Base-by-base conservation (phyloP, 2,888 invertebrate species). In the Apodemia hepburni region DNA sequence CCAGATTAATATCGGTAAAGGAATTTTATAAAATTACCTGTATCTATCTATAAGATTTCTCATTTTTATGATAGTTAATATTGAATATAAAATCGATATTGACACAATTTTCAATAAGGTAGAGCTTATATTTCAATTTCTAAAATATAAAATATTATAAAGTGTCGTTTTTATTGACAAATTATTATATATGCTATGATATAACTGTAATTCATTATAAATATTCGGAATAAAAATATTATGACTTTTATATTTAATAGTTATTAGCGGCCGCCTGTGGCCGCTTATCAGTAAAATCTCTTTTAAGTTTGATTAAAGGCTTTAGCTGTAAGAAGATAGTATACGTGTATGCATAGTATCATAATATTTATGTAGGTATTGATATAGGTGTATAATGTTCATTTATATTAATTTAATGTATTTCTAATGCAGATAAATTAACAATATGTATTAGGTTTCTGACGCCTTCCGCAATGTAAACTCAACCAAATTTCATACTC, bases 11-110 rank as follows among this genome's bases (percentile, higher is more conserved):
- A 68, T 68, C 68, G 9, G 49, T 22, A 47, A 60, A 47, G 61
- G 66, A 62, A 65, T 67, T 67, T 66, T 68, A 68, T 67, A 65
- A 65, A 67, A 64, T 67, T 68, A 67, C 65, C 61, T 68, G 60
- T 63, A 63, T 45, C 51, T 27, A 51, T 6, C 54, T 54, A 27
- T 27, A 27, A 15, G 27, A 54, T 54, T 54, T 54, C 54, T 54
- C n/a, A 29, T 54, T 54, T 29, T 54, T 15, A 54, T 29, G 54
- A 54, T 11, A 51, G 51, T 27, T 27, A 15, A 18, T 54, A 27
- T 27, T 54, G 11, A 11, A 15, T 54, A 54, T 54, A 27, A 54
- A 54, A 54, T 54, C 27, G 51, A 54, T 54, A 54, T 27, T 22
- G 51, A 51, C 51, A 51, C 22, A 27, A 12, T 27, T 51, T 18